Conservation (phyloP, 2,888 invertebrate genomes). For the Lithosia quadra region DNA sequence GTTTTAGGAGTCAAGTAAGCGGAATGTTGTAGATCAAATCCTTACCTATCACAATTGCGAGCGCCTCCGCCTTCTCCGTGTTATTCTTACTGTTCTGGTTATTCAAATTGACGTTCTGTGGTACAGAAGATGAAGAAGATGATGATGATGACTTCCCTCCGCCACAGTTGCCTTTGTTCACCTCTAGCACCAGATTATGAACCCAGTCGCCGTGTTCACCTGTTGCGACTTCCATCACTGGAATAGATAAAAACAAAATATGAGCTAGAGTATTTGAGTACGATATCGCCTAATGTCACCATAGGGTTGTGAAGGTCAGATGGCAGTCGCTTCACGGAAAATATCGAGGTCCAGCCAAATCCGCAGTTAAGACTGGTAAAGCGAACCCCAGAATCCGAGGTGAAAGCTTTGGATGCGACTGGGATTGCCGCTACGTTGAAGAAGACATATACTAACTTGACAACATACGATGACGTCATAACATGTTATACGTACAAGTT, state of each 20-base stretch:
- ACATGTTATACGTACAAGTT: not conserved
- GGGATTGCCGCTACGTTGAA: too few species aligned
- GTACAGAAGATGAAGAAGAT: conserved; percentile 76
- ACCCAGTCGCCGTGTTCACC: conserved; percentile 98
- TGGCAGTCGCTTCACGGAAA: too few species aligned
- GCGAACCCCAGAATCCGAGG: too few species aligned
- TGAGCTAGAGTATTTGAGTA: too few species aligned
- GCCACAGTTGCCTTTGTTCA: conserved; percentile 92
- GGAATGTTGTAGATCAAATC: too few species aligned
- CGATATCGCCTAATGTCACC: too few species aligned
- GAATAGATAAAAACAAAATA: not conserved
- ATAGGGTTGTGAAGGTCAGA: too few species aligned
- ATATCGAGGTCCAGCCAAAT: too few species aligned
- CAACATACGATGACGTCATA: not conserved
- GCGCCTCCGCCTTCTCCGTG: conserved; percentile 72
- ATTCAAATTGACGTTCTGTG: conserved; percentile 78
- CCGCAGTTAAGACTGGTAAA: too few species aligned
- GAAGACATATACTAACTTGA: not conserved
- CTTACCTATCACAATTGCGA: conserved; percentile 76
- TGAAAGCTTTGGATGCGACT: too few species aligned
- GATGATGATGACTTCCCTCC: conserved; percentile 73
- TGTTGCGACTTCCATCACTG: conserved; percentile 98
- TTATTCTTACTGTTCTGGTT: conserved; percentile 87
- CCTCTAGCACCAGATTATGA: conserved; percentile 93
- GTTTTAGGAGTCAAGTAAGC: not conserved